Evolutionary conservation across 2,797 vertebrate genomes (phyloP).

Genomic region (Channallabes apus): DNA sequence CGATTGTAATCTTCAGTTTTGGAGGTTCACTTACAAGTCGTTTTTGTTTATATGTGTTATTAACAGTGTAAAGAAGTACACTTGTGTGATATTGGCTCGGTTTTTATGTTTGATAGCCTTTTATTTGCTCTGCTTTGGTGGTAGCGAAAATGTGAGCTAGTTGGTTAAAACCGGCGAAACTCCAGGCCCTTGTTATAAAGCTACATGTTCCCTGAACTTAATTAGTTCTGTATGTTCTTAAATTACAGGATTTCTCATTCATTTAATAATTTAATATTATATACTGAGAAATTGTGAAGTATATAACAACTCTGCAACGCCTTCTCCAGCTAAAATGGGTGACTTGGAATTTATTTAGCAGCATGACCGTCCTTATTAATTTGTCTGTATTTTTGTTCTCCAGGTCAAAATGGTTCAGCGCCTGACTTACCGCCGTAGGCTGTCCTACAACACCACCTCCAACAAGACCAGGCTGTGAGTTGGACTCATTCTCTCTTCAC

Average conservation of each 20-base stretch:
- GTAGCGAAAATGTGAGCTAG: background rate
- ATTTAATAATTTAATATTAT: too few species aligned
- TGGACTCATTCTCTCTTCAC: too few species aligned
- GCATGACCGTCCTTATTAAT: background rate
- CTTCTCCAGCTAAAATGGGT: background rate
- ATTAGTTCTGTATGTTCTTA: background rate
- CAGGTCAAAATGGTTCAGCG: conserved; percentile 92
- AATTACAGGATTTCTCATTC: background rate
- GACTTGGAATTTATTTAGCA: background rate
- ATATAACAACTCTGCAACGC: too few species aligned
- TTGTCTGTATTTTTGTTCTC: background rate
- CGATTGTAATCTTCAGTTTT: conserved; percentile 65
- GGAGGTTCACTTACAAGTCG: fast-evolving
- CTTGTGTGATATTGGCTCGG: background rate
- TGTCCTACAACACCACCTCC: conserved; percentile 98
- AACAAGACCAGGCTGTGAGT: conserved; percentile 99
- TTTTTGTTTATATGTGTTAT: fast-evolving
- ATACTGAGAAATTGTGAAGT: background rate
- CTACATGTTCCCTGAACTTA: fast-evolving
- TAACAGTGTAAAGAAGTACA: fast-evolving
- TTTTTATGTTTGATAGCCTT: background rate
- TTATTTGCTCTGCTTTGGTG: background rate
- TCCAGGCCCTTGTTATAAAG: background rate
- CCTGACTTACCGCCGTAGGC: conserved; percentile 96
- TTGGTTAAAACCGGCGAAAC: background rate